Evolutionary conservation across 2,113 vertebrate genomes (phyloP).

Genomic region (Propithecus coquereli): DNA sequence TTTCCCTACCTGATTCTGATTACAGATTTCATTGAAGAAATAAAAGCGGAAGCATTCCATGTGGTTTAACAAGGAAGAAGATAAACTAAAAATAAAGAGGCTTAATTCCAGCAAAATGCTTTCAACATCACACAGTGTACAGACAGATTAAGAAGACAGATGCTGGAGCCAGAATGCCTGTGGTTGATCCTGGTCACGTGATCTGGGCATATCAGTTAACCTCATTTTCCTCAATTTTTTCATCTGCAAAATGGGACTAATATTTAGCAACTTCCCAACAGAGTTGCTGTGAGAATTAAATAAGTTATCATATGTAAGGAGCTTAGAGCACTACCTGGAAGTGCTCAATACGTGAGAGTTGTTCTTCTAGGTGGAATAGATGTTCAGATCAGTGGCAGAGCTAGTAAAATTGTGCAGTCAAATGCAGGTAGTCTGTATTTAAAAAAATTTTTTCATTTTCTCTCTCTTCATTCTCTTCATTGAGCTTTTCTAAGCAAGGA

Average conservation of each 20-base stretch:
- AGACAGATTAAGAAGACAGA: neutral
- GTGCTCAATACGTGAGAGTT: neutral
- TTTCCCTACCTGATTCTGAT: neutral
- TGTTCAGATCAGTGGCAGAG: neutral
- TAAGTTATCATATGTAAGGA: neutral
- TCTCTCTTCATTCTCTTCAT: neutral
- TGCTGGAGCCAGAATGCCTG: neutral
- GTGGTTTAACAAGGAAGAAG: conserved; percentile 8
- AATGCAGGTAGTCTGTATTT: neutral
- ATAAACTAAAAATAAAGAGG: neutral
- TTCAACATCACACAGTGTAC: neutral
- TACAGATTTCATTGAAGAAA: conserved; percentile 44
- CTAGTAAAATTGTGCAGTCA: neutral
- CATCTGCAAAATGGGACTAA: neutral
- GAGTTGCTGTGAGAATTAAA: neutral
- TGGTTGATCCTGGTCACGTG: neutral
- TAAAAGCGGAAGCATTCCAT: neutral
- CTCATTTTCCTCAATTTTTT: neutral
- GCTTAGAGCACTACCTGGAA: neutral
- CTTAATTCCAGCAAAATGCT: neutral
- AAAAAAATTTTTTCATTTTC: neutral
- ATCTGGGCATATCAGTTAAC: neutral
- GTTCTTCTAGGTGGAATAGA: neutral
- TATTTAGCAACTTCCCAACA: neutral
- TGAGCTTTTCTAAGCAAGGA: neutral